Evolutionary conservation across 2,797 vertebrate species (phyloP).

Genomic region (Fratercula arctica): DNA sequence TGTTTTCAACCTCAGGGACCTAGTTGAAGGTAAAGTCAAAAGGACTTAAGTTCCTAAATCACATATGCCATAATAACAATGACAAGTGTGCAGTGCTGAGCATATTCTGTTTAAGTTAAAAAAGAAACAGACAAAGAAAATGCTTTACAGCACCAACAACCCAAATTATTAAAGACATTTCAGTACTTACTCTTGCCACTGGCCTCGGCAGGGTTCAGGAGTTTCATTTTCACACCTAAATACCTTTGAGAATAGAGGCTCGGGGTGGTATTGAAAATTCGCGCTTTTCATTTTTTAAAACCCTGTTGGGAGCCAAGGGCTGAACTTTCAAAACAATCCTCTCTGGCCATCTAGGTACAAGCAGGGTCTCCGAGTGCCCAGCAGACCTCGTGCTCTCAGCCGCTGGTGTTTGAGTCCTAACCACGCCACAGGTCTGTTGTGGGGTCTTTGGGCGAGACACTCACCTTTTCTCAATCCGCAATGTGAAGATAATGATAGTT

Average conservation of each 20-base stretch:
- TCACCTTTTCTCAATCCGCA: background rate
- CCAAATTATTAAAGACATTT: background rate
- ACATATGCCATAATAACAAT: background rate
- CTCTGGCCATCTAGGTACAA: background rate
- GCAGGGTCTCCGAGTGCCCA: background rate
- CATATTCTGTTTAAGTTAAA: background rate
- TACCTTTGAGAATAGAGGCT: conserved; percentile 12
- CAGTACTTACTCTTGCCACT: background rate
- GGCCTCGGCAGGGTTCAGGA: background rate
- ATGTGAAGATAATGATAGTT: background rate
- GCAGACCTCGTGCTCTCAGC: background rate
- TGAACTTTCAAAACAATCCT: background rate
- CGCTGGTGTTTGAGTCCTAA: background rate
- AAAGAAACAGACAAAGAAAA: background rate
- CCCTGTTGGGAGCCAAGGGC: background rate
- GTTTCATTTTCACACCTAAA: conserved; percentile 39
- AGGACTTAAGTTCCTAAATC: background rate
- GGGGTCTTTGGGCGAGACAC: background rate
- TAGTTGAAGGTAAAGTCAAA: background rate
- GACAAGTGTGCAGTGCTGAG: background rate
- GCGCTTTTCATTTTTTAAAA: background rate
- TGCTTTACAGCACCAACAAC: background rate
- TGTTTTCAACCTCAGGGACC: background rate
- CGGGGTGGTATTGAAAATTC: background rate
- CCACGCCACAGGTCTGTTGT: background rate